A percentile compares a stretch with the other conserved stretches of the same genome.
phyloP scores from a whole-genome alignment of 2,888 invertebrate species.

The Habroteleia sp. region DNA sequence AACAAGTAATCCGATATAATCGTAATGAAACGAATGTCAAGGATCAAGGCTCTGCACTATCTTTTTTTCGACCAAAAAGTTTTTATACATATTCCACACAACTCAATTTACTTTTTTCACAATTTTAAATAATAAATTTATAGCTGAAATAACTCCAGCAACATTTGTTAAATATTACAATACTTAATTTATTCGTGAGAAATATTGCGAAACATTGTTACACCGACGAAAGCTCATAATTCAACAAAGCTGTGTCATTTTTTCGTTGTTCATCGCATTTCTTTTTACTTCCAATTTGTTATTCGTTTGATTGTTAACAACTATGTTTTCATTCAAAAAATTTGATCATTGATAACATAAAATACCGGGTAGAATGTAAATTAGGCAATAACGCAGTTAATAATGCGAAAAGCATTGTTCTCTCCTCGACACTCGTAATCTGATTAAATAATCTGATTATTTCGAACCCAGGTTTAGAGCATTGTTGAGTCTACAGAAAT shows the following conservation, averaged over 20 bases:
- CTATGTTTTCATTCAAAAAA: constrained; percentile 24
- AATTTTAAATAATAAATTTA: constrained; percentile 5
- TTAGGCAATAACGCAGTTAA: constrained; percentile 49
- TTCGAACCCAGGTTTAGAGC: constrained; percentile 29
- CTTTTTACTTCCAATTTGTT: background rate
- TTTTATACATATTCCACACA: background rate
- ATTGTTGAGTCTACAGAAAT: constrained; percentile 45
- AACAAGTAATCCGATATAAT: too few relatives aligned
- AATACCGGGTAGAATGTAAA: constrained; percentile 38
- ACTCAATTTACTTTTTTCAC: constrained; percentile 20
- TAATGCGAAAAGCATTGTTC: constrained; percentile 50
- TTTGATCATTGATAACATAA: constrained; percentile 34
- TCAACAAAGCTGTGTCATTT: too few relatives aligned
- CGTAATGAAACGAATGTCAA: too few relatives aligned
- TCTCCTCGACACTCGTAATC: constrained; percentile 40
- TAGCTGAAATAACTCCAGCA: constrained; percentile 5
- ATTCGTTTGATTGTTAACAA: constrained; percentile 24
- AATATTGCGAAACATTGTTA: too few relatives aligned
- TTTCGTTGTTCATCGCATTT: background rate
- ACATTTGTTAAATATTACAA: constrained; percentile 8
- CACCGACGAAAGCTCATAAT: too few relatives aligned
- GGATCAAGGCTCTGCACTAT: too few relatives aligned
- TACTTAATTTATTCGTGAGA: background rate
- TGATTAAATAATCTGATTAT: constrained; percentile 21
- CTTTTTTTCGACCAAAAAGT: too few relatives aligned